Evolutionary conservation across 2,888 invertebrate species (phyloP), one percentile per base, ranked within the genome.

Genomic region (Mesorhabditis spiculigera): DNA sequence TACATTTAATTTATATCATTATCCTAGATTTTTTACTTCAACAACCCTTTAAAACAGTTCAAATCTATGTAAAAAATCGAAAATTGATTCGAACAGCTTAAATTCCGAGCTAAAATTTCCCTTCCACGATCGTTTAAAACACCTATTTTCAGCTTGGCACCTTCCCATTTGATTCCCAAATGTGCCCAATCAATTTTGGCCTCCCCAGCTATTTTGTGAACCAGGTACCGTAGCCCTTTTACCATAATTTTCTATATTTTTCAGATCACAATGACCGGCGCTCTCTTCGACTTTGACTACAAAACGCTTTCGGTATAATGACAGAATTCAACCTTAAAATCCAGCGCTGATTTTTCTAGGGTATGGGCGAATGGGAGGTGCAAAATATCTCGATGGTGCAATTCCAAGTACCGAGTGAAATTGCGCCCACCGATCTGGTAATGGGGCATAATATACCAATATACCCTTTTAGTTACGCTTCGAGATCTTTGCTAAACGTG

Each of bases 201-300:
- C n/a, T 50, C 10, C 8, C 8, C 58, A 50, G 10, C 58, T 50
- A 50, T n/a, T 50, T n/a, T 50, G 58, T 50, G n/a, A 50, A 50
- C n/a, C 58, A 50, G 58, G 58, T 50, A 50, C 10, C 8, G 58
- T 50, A 28, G 28, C 28, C 28, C 28, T 50, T 50, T 50, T 10
- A 13, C 58, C 58, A 50, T 13, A 50, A 50, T 50, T 50, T n/a
- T 13, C 8, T 50, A 10, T 50, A 13, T 50, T 50, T 13, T 50
- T 13, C 58, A 50, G 58, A 50, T 50, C 8, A 50, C 58, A 50
- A 50, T 50, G 58, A n/a, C 8, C 10, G 58, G 58, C 58, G 58
- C n/a, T 50, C 58, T 50, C 10, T 50, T 50, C 58, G 58, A 50
- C n/a, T 50, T 50, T 50, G 58, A 50, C 58, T 50, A 50, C n/a